Base-by-base conservation (phyloP, 2,888 invertebrate genomes). In the Galeruca laticollis region DNA sequence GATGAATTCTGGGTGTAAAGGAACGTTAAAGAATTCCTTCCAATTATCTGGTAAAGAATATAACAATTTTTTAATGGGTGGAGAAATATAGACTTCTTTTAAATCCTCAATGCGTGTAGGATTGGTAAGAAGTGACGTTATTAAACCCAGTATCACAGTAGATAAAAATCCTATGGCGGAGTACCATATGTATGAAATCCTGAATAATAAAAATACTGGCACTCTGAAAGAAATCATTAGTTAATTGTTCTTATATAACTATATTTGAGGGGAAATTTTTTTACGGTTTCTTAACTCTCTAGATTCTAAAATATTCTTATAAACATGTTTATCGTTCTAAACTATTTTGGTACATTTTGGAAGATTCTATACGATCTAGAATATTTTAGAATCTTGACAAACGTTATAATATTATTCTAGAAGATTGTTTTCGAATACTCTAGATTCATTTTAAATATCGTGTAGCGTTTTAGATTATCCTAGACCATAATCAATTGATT, bases 111-210 rank as follows among this genome's bases (percentile, higher is more conserved):
- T 90, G 78, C 92, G 87, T 54, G 89, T 89, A 49, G 87, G 84
- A 1, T 91, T 91, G 0, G 92, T 91, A 20, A 90, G 77, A 31
- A 91, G 86, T n/a, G 96, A 95, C 43, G 92, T 91, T 2, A 90
- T 65, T 52, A 94, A 85, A 0, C 96, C 96, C 11, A 93, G 86
- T 11, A 93, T 79, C 26, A 96, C 85, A 0, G 94, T 95, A 0
- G 91, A 86, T 3, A 91, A 76, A 76, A 92, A 93, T 3, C 96
- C 96, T 68, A 96, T 89, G 63, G 91, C 91, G 8, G 95, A 94
- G 86, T 96, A 97, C 96, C 96, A 97, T 81, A 97, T 89, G 83
- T 96, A 97, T 35, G 94, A 94, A 65, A 95, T 86, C n/a, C 90
- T 88, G 82, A 93, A 95, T 69, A 95, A 70, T 63, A 84, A 76